Conservation (phyloP, 2,888 invertebrate species). For the Idaea straminata region DNA sequence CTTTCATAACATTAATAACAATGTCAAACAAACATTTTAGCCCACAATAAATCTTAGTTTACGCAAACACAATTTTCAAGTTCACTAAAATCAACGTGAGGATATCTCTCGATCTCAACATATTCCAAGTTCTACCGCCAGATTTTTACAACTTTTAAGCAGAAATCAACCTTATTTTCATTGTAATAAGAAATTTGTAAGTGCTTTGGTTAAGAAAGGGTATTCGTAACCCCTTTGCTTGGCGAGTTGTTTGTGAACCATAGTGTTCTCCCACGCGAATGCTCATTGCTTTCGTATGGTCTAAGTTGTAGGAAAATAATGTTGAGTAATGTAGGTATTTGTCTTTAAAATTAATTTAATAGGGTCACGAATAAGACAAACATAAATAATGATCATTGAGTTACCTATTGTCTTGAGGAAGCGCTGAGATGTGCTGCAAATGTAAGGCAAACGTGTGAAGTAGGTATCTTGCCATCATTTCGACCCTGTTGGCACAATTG, state of each 20-base stretch:
- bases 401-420: too few relatives aligned
- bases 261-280: constrained; percentile 59
- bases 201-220: constrained; percentile 34
- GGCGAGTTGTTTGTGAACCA: constrained; percentile 60
- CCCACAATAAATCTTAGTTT: constrained; percentile 49
- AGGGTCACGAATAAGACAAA: too few relatives aligned
- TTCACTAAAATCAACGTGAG: constrained; percentile 54
- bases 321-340: too few relatives aligned
- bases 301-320: constrained; percentile 41
- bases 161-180: constrained; percentile 29
- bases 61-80: constrained; percentile 56
- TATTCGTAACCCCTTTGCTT: constrained; percentile 49
- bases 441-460: too few relatives aligned
- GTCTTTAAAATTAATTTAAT: too few relatives aligned
- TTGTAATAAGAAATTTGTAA: constrained; percentile 31
- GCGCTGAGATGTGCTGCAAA: too few relatives aligned
- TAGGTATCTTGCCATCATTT: too few relatives aligned
- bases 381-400: too few relatives aligned
- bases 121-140: constrained; percentile 52
- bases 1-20: constrained; percentile 14
- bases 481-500: too few relatives aligned
- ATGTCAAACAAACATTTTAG: constrained; percentile 24
- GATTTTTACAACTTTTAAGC: constrained; percentile 17
- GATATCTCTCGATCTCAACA: constrained; percentile 60
- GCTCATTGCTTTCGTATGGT: constrained; percentile 62